Evolutionary conservation across 2,888 invertebrate species (phyloP).

Genomic region (Temnothorax ravouxi): DNA sequence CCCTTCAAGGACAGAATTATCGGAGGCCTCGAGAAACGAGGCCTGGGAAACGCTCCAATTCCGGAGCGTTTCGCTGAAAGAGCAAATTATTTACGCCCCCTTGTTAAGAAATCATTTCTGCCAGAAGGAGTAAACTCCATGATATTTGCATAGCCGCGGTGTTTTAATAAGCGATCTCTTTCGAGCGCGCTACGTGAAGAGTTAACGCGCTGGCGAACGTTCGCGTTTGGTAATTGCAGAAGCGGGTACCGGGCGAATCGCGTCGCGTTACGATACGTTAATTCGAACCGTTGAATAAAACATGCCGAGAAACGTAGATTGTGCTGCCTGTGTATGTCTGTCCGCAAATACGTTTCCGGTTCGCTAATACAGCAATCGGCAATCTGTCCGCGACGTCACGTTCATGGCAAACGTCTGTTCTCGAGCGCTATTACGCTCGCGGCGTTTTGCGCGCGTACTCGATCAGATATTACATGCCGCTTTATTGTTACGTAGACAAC

Average conservation of each 20-base stretch:
- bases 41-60: constrained; percentile 47
- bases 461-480: constrained; percentile 34
- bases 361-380: constrained; percentile 44
- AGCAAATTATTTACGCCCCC: constrained; percentile 54
- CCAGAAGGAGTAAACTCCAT: constrained; percentile 25
- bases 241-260: not conserved
- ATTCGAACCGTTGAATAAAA: constrained; percentile 41
- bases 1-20: constrained; percentile 50
- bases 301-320: constrained; percentile 26
- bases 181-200: constrained; percentile 5
- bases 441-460: constrained; percentile 32
- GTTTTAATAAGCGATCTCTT: constrained; percentile 35
- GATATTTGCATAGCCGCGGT: constrained; percentile 40
- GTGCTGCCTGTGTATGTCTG: not conserved
- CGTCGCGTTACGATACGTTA: constrained; percentile 43
- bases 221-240: constrained; percentile 20
- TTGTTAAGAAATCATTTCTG: constrained; percentile 48
- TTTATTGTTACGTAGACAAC: constrained; percentile 45
- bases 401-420: constrained; percentile 32
- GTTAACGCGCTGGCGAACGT: not conserved
- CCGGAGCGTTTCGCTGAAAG: constrained; percentile 37
- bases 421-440: constrained; percentile 32
- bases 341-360: constrained; percentile 30
- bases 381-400: constrained; percentile 43
- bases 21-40: constrained; percentile 36